These are phyloP conservation scores for Anser cygnoides DNA, from an alignment of 2,113 vertebrate species.

Conservation along the genomic window DNA sequence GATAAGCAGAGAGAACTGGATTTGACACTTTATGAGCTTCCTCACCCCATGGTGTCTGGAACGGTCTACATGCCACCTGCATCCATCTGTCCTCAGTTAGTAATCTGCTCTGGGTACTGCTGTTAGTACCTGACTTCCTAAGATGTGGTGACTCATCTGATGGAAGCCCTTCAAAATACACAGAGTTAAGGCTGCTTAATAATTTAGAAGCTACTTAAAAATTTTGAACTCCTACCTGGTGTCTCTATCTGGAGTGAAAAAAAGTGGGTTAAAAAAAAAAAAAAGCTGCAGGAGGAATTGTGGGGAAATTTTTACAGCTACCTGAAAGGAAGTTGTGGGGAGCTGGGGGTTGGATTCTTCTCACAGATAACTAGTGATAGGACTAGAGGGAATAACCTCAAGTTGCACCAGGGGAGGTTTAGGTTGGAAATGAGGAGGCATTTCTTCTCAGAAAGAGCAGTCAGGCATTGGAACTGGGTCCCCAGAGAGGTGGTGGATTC, in stretches of 20 bases:
- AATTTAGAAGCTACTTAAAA: neutral
- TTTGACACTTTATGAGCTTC: neutral
- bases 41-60: neutral
- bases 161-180: neutral
- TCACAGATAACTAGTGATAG: no score
- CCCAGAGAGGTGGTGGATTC: no score
- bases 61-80: conserved; percentile 25
- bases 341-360: no score
- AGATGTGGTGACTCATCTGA: neutral
- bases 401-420: no score
- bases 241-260: neutral
- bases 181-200: neutral
- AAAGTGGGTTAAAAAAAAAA: neutral
- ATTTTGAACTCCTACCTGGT: neutral
- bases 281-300: neutral
- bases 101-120: neutral
- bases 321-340: no score
- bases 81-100: conserved; percentile 44
- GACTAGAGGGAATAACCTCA: no score
- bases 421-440: no score
- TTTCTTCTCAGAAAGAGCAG: no score
- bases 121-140: neutral
- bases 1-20: neutral
- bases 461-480: no score
- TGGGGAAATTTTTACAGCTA: neutral